Percentiles rank a stretch among this genome's conserved stretches.
Evolutionary conservation across 2,888 invertebrate genomes (phyloP).

Genomic region (Caenorhabditis sp.): DNA sequence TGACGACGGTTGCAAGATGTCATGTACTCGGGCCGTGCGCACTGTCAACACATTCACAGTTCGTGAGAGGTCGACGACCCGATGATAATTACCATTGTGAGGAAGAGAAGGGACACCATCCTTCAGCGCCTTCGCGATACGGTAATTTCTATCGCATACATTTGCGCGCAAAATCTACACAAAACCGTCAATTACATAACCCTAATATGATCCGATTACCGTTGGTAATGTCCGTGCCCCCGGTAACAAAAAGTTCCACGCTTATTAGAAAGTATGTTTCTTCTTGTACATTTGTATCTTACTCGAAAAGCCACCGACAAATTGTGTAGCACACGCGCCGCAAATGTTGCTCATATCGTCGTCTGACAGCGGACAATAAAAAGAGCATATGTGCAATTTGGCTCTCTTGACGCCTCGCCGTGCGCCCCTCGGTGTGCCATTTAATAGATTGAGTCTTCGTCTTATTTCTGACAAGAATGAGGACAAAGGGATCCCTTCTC

Average conservation of each 20-base stretch:
- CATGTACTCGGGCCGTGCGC: conserved; percentile 46
- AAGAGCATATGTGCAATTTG: conserved; percentile 44
- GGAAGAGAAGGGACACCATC: conserved; percentile 16
- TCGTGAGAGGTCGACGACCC: conserved; percentile 42
- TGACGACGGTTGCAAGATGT: conserved; percentile 45
- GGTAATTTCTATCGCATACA: conserved; percentile 51
- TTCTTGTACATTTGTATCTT: conserved; percentile 1
- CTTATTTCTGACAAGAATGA: conserved; percentile 17
- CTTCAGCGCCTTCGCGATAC: conserved; percentile 19
- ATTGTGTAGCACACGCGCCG: background rate
- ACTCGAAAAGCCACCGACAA: background rate
- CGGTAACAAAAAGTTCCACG: conserved; percentile 14
- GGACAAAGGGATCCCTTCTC: conserved; percentile 24
- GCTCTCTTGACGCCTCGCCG: conserved; percentile 36
- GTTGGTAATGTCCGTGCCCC: conserved; percentile 2
- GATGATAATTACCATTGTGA: conserved; percentile 64
- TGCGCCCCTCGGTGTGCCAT: conserved; percentile 24
- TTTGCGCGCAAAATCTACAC: conserved; percentile 10
- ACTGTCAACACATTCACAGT: conserved; percentile 60
- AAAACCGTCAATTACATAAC: conserved; percentile 61
- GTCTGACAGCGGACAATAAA: conserved; percentile 18
- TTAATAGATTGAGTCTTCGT: conserved; percentile 47
- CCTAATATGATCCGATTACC: conserved; percentile 58
- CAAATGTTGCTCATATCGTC: conserved; percentile 30
- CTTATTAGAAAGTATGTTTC: background rate